phyloP scores from a whole-genome alignment of 2,113 vertebrate genomes.

The Sphyrna mokarran region DNA sequence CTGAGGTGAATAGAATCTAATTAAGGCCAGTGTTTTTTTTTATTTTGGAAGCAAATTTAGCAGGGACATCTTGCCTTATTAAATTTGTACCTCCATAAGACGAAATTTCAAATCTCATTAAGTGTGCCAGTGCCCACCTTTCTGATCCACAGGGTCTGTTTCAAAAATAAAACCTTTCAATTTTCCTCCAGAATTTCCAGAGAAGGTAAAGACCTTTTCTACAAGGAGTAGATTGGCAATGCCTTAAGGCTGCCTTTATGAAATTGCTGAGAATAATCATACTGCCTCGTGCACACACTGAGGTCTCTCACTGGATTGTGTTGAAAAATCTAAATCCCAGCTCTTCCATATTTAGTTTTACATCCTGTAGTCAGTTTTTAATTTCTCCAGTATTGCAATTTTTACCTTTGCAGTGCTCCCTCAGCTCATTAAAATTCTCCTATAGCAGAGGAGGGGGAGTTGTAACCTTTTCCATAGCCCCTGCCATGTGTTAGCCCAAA shows the following conservation, averaged over 20 bases:
- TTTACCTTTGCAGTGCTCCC: neutral
- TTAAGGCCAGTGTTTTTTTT: neutral
- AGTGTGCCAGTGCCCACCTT: neutral
- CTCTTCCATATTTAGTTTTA: conserved; percentile 4
- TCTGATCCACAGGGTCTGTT: neutral
- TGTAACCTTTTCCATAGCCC: conserved; percentile 5
- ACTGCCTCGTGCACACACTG: neutral
- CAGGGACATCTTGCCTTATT: neutral
- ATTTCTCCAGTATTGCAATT: neutral
- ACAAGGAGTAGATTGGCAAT: neutral
- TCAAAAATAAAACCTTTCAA: neutral
- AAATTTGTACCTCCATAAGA: neutral
- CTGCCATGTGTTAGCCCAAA: neutral
- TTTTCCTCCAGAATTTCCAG: conserved; percentile 8
- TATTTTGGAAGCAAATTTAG: neutral
- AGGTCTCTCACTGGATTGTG: neutral
- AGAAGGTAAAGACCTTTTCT: neutral
- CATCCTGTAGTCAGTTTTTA: neutral
- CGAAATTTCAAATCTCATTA: neutral
- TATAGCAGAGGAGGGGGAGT: neutral
- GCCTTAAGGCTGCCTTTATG: neutral
- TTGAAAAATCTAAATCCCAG: conserved; percentile 12
- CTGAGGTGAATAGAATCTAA: neutral
- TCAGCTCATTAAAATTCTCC: neutral
- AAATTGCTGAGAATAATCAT: conserved; percentile 20